These are phyloP conservation scores for Dipodomys ordii DNA, from an alignment of 2,113 vertebrate species.

Conservation along the genomic window DNA sequence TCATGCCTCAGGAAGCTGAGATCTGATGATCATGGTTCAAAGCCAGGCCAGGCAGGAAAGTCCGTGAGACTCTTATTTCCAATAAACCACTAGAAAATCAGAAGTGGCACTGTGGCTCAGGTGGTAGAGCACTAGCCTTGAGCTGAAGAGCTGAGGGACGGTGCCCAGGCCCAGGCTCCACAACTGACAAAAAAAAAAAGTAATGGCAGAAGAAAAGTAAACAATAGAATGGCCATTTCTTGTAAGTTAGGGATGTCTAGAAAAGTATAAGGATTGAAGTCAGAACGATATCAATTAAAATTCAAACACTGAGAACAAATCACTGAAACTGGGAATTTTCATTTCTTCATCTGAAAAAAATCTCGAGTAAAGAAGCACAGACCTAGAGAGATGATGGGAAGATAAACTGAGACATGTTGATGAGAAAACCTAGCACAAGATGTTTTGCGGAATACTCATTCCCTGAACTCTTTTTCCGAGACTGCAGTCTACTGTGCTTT, in stretches of 20 bases:
- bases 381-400: neutral
- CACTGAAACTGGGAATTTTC: conserved; percentile 4
- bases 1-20: too few relatives aligned
- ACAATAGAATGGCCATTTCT: neutral
- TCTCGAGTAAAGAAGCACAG: conserved; percentile 4
- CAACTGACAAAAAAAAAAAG: neutral
- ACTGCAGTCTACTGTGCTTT: neutral
- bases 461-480: neutral
- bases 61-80: too few relatives aligned
- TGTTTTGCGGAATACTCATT: conserved; percentile 30
- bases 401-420: conserved; percentile 31
- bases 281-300: conserved; percentile 38
- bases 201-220: neutral
- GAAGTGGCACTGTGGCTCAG: too few relatives aligned
- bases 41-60: too few relatives aligned
- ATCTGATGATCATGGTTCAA: too few relatives aligned
- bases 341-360: conserved; percentile 32
- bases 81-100: too few relatives aligned
- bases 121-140: too few relatives aligned
- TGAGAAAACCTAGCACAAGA: conserved; percentile 2
- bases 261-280: neutral
- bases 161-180: too few relatives aligned
- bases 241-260: neutral
- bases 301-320: neutral
- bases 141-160: too few relatives aligned